Evolutionary conservation across 2,797 vertebrate genomes (phyloP).

Genomic region (Perodicticus potto): DNA sequence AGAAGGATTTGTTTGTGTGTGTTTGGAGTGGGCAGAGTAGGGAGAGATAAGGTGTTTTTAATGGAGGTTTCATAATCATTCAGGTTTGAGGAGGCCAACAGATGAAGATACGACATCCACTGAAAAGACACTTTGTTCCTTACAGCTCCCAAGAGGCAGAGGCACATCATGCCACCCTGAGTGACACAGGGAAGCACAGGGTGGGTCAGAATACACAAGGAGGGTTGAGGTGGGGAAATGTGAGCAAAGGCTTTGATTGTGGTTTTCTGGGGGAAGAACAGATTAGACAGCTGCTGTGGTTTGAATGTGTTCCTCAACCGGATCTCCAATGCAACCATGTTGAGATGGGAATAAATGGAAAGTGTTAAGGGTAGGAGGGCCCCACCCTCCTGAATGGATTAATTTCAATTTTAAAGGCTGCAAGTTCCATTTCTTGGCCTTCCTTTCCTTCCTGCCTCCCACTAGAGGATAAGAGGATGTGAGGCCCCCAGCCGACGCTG

Average conservation of each 20-base stretch:
- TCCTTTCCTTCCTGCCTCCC: not conserved
- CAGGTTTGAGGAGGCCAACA: not conserved
- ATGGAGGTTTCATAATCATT: not conserved
- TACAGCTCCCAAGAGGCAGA: not conserved
- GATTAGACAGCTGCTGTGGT: not conserved
- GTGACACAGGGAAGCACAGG: rapidly evolving
- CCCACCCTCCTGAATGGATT: not conserved
- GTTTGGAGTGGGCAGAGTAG: not conserved
- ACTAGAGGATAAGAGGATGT: not conserved
- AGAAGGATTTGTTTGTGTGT: not conserved
- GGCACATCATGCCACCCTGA: rapidly evolving
- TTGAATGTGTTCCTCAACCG: not conserved
- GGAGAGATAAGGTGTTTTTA: not conserved
- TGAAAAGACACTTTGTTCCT: not conserved
- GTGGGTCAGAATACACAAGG: too few relatives aligned
- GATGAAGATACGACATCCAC: not conserved
- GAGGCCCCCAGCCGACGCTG: not conserved
- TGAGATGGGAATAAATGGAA: not conserved
- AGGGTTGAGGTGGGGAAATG: rapidly evolving
- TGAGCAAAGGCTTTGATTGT: not conserved
- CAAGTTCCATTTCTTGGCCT: not conserved
- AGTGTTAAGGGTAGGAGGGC: not conserved
- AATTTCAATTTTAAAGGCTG: not conserved
- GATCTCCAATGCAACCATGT: too few relatives aligned
- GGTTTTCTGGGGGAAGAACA: not conserved